Evolutionary conservation across 2,888 invertebrate species (phyloP).

Genomic region (Orthosia cruda): DNA sequence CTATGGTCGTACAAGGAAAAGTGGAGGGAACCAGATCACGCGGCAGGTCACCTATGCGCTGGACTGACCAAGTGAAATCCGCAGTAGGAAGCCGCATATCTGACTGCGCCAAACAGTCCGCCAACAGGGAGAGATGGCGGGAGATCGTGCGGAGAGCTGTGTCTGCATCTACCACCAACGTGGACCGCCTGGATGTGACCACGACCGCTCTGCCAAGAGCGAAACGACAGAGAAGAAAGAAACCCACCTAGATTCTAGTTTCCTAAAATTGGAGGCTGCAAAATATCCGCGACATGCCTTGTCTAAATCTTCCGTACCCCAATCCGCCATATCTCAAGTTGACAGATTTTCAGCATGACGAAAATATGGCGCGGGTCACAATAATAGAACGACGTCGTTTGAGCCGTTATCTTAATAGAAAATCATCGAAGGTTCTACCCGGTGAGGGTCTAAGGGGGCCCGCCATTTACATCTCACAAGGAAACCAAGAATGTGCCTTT

Average conservation of each 20-base stretch:
- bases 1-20: too few species aligned
- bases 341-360: slow-evolving; percentile 85
- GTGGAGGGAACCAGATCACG: too few species aligned
- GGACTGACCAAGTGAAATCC: too few species aligned
- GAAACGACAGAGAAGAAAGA: too few species aligned
- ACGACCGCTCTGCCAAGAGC: too few species aligned
- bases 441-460: slow-evolving; percentile 10
- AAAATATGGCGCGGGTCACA: slow-evolving; percentile 84
- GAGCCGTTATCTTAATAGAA: slow-evolving; percentile 89
- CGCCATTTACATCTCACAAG: slow-evolving; percentile 70
- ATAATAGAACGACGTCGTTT: slow-evolving; percentile 75
- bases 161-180: too few species aligned
- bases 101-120: too few species aligned
- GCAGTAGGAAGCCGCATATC: too few species aligned
- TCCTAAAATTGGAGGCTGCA: not conserved
- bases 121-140: too few species aligned
- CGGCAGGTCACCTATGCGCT: too few species aligned
- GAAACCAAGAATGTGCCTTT: slow-evolving; percentile 65
- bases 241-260: not conserved
- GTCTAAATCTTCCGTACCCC: slow-evolving; percentile 42
- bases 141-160: too few species aligned
- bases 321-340: slow-evolving; percentile 80
- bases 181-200: too few species aligned
- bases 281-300: not conserved
- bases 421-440: slow-evolving; percentile 81